These are phyloP conservation scores for Melanotaenia boesemani DNA, from an alignment of 2,797 vertebrate species.

Conservation along the genomic window DNA sequence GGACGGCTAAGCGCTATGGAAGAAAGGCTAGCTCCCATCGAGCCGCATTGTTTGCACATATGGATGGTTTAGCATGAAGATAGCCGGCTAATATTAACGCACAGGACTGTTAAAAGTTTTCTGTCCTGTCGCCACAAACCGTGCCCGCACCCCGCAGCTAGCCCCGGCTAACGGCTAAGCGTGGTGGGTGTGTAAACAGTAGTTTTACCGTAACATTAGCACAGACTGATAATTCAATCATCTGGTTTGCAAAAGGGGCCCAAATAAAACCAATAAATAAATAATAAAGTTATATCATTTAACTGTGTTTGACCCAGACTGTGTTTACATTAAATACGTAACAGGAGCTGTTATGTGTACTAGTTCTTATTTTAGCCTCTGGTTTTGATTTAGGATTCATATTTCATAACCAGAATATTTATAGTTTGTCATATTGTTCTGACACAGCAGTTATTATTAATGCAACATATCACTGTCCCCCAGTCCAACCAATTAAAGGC, in stretches of 20 bases:
- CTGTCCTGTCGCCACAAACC: conserved; percentile 21
- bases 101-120: background rate
- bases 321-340: background rate
- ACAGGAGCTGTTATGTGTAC: too few relatives aligned
- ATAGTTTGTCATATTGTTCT: too few relatives aligned
- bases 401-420: too few relatives aligned
- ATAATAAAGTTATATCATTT: background rate
- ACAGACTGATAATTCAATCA: background rate
- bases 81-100: background rate
- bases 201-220: conserved; percentile 14
- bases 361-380: too few relatives aligned
- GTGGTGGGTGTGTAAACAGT: conserved; percentile 69
- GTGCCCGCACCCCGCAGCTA: conserved; percentile 41
- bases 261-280: background rate
- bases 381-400: too few relatives aligned
- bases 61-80: background rate
- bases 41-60: conserved; percentile 3
- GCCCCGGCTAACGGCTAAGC: conserved; percentile 58
- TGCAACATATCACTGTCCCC: too few relatives aligned
- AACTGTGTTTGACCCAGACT: background rate
- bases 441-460: too few relatives aligned
- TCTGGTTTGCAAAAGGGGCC: background rate
- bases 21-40: background rate
- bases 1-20: too few relatives aligned
- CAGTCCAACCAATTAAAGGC: too few relatives aligned